phyloP scores from a whole-genome alignment of 1,140 invertebrate species.

The Pantala flavescens region DNA sequence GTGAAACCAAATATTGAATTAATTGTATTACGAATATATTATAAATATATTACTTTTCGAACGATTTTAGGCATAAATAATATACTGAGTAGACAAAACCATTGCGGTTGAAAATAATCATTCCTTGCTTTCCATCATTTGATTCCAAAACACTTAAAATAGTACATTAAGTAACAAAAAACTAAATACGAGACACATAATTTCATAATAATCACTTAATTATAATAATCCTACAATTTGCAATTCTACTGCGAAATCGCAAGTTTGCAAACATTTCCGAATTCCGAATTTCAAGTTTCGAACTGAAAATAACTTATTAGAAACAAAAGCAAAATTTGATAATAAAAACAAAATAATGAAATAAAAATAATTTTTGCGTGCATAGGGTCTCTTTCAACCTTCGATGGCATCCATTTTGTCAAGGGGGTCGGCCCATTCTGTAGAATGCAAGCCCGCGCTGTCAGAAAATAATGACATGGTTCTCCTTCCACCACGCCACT shows the following conservation, averaged over 20 bases:
- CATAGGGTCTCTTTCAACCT: constrained; percentile 23
- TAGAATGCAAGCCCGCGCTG: constrained; percentile 30
- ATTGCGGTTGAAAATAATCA: not conserved
- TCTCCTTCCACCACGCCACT: constrained; percentile 26
- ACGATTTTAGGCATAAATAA: constrained; percentile 15
- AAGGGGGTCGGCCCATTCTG: constrained; percentile 37
- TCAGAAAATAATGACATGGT: constrained; percentile 39
- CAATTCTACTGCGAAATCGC: not conserved
- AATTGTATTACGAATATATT: constrained; percentile 7
- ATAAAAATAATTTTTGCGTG: constrained; percentile 9
- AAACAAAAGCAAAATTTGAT: not conserved
- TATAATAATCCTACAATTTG: too few relatives aligned
- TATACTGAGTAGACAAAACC: not conserved
- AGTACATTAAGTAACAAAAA: not conserved
- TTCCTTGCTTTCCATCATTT: constrained; percentile 20
- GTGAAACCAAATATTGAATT: constrained; percentile 39
- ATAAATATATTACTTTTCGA: constrained; percentile 2
- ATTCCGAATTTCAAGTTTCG: not conserved
- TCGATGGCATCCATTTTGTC: constrained; percentile 61
- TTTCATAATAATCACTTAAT: not conserved
- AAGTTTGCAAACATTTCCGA: not conserved
- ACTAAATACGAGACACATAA: not conserved
- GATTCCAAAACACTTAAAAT: not conserved
- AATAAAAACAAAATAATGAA: not conserved
- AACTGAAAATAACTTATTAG: not conserved